Conservation (phyloP, 2,888 invertebrate species). For the Cryptocheilus praepositus region DNA sequence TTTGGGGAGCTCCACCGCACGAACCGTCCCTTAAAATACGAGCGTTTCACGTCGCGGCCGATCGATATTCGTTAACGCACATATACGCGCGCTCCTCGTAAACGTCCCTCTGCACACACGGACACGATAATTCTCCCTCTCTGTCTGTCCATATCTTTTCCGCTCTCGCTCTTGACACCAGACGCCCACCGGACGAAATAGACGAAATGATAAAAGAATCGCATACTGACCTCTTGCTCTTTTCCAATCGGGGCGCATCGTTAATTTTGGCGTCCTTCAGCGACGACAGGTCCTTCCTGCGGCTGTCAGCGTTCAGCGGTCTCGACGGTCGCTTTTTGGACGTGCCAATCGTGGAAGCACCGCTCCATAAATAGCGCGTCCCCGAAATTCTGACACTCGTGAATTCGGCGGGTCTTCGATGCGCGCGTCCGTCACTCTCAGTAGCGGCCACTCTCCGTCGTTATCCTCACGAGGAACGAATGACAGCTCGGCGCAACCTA, state of each 20-base stretch:
- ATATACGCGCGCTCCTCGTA: constrained; percentile 12
- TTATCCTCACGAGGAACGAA: constrained; percentile 20
- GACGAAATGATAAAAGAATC: too few relatives aligned
- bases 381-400: too few relatives aligned
- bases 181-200: background rate
- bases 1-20: constrained; percentile 45
- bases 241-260: too few relatives aligned
- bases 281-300: too few relatives aligned
- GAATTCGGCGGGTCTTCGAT: background rate
- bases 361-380: too few relatives aligned
- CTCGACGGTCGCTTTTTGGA: too few relatives aligned
- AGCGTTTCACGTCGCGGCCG: constrained; percentile 36
- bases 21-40: constrained; percentile 43
- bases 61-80: constrained; percentile 45
- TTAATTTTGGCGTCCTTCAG: too few relatives aligned
- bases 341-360: too few relatives aligned
- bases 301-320: too few relatives aligned
- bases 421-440: background rate
- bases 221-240: too few relatives aligned
- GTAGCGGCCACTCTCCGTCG: background rate
- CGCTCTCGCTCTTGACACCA: background rate
- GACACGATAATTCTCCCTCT: constrained; percentile 13
- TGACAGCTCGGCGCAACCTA: constrained; percentile 53
- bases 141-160: background rate
- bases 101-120: constrained; percentile 14